Conservation (phyloP, 1,140 invertebrate species). For the Gryllus bimaculatus region DNA sequence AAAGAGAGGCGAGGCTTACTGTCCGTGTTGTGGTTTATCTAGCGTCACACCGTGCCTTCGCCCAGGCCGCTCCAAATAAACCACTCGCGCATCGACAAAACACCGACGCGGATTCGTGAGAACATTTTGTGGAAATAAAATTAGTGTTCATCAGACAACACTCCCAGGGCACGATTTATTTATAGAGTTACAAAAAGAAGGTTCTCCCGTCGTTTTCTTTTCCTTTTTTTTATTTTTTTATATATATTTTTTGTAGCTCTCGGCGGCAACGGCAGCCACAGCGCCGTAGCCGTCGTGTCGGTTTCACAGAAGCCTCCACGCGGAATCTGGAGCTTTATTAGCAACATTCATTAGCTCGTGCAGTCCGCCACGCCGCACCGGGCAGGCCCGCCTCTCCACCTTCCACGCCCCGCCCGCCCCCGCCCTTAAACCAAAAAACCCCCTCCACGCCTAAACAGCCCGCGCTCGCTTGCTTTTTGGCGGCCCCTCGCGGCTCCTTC, state of each 20-base stretch:
- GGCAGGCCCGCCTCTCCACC: too few species aligned
- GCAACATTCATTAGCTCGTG: neutral
- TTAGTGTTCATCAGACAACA: neutral
- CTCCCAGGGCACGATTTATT: neutral
- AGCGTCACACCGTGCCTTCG: too few species aligned
- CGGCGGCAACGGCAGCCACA: neutral
- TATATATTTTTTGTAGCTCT: neutral
- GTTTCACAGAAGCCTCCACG: neutral
- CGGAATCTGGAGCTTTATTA: neutral
- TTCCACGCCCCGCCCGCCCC: neutral
- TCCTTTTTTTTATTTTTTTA: neutral
- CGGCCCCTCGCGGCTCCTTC: neutral
- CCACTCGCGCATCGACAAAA: neutral
- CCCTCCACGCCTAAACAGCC: neutral
- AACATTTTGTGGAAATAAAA: conserved; percentile 1
- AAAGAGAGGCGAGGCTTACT: too few species aligned
- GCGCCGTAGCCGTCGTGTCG: too few species aligned
- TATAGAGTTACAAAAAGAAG: neutral
- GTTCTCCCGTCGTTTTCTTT: neutral
- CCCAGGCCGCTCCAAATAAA: too few species aligned
- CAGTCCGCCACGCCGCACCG: too few species aligned
- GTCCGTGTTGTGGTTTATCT: too few species aligned
- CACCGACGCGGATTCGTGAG: neutral
- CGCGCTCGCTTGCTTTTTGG: neutral
- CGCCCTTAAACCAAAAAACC: too few species aligned